These are phyloP conservation scores for Notechis scutatus DNA, from an alignment of 2,113 vertebrate species.

Conservation along the genomic window DNA sequence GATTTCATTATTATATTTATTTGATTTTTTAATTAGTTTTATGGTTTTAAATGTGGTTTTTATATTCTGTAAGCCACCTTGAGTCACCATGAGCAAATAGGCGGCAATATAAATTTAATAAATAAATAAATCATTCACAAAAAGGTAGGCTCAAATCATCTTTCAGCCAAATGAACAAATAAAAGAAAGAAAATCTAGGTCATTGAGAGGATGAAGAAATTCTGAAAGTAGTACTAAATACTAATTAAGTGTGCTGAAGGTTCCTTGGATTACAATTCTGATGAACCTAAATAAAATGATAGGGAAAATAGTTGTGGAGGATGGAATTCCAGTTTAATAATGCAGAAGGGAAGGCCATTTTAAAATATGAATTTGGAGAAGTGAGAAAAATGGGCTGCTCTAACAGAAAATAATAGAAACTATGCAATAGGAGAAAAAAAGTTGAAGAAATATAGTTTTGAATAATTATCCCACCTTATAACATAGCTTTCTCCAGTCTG, in stretches of 20 bases:
- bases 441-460: not conserved
- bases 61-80: too few species aligned
- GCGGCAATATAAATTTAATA: too few species aligned
- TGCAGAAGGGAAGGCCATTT: not conserved
- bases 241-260: not conserved
- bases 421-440: not conserved
- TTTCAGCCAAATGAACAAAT: not conserved
- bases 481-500: not conserved
- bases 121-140: slow-evolving; percentile 18
- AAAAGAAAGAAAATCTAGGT: not conserved
- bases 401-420: not conserved
- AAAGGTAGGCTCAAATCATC: not conserved
- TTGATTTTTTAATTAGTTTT: too few species aligned
- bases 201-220: not conserved
- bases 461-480: not conserved
- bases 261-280: not conserved
- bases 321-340: not conserved
- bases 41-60: too few species aligned
- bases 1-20: too few species aligned
- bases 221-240: not conserved
- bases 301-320: not conserved
- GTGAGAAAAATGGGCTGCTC: not conserved
- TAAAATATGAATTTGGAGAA: not conserved
- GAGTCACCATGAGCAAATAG: too few species aligned
- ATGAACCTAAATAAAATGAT: not conserved